Base-by-base conservation (phyloP, 2,113 vertebrate genomes). In the Neodon shergylaensis region DNA sequence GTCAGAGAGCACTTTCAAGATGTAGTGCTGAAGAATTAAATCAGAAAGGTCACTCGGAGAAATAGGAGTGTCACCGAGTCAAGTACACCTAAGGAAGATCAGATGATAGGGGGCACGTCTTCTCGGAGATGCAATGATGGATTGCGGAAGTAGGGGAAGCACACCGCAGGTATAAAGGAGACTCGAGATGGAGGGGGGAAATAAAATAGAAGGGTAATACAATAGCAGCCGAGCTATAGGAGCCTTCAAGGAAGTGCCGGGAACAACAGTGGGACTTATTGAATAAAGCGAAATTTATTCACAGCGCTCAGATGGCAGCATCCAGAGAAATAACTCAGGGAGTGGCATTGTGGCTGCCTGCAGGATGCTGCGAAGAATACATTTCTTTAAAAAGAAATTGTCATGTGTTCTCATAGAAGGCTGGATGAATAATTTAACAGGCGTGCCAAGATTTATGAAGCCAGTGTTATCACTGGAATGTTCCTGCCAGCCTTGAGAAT, bases 41-140 rank as follows among this genome's bases (percentile, higher is more conserved):
- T 98, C 97, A 98, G 98, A 98, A 98, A 99, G 99, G 99, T 99
- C 98, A 98, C 95, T 98, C 77, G 66, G 96, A 97, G 97, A 98
- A 97, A 98, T 97, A 98, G 97, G 96, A 98, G 97, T 98, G 98
- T 98, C 98, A 98, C 97, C 89, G 97, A 99, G 98, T 98, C 98
- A 98, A 98, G 98, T 97, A 98, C 97, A 98, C 98, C 96, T 93
- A 95, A 94, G 90, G 90, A 97, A 97, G 97, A 98, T 98, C 98
- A 98, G 98, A 98, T 98, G 98, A 98, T 98, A 98, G 79, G 83
- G 97, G 98, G 97, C 97, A 97, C 98, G 95, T 97, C 98, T 97
- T 98, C 97, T 96, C 96, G 92, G 96, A 97, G 95, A 93, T 96
- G 96, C 97, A 98, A 97, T 97, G 94, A 98, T 97, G 97, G 97